Conservation (phyloP, 1,140 invertebrate species). For the Drosophila nannoptera region DNA sequence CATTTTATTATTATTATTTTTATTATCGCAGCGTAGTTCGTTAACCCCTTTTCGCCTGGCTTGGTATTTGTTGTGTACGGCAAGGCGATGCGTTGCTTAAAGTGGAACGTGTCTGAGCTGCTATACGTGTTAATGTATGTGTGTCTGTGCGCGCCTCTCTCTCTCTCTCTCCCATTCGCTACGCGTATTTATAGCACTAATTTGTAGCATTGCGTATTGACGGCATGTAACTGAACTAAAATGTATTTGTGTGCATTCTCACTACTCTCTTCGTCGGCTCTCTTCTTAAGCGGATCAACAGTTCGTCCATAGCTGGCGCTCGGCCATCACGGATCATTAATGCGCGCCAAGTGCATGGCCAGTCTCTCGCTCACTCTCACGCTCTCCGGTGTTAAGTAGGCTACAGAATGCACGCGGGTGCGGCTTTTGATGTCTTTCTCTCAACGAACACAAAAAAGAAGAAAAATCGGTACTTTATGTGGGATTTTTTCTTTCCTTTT, state of each 20-base stretch:
- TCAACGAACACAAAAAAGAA: neutral
- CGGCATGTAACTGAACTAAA: constrained; percentile 70
- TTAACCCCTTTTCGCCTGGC: constrained; percentile 47
- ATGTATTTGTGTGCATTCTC: constrained; percentile 70
- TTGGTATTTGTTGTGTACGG: constrained; percentile 29
- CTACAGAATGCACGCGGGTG: constrained; percentile 15
- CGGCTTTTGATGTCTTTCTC: constrained; percentile 31
- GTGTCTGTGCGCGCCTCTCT: constrained; percentile 12
- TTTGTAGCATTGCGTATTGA: constrained; percentile 65
- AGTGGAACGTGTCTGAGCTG: constrained; percentile 30
- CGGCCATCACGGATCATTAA: constrained; percentile 59
- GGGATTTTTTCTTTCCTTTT: constrained; percentile 12
- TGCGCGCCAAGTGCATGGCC: constrained; percentile 54
- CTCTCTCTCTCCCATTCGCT: constrained; percentile 10
- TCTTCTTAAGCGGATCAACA: constrained; percentile 13
- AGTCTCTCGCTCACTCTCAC: neutral
- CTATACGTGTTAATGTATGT: constrained; percentile 2
- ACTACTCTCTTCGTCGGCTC: constrained; percentile 49
- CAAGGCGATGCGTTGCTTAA: constrained; percentile 20
- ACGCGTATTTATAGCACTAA: constrained; percentile 67
- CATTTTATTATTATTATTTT: constrained; percentile 65
- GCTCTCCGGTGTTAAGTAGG: constrained; percentile 6
- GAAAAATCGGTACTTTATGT: constrained; percentile 48
- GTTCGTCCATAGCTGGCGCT: constrained; percentile 1
- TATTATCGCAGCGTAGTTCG: constrained; percentile 45